A percentile compares a stretch with the other conserved stretches of the same genome.
phyloP scores from a whole-genome alignment of 1,140 invertebrate species.

The Dinothrombium tinctorium region DNA sequence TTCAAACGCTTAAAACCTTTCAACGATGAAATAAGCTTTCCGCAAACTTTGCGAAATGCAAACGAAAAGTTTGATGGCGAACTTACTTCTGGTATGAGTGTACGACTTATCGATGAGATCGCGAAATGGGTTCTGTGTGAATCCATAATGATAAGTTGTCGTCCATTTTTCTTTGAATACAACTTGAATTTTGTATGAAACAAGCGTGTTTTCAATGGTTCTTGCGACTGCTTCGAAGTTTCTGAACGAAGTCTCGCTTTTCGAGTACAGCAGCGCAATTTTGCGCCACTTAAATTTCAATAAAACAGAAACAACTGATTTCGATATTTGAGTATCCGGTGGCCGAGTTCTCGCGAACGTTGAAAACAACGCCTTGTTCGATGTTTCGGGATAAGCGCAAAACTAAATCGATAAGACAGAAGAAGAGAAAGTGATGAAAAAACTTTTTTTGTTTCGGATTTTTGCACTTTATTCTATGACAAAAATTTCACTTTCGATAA shows the following conservation, averaged over 20 bases:
- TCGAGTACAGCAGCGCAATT: conserved; percentile 41
- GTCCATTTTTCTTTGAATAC: conserved; percentile 38
- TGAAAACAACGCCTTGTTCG: conserved; percentile 59
- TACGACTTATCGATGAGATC: conserved; percentile 48
- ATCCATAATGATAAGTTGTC: conserved; percentile 48
- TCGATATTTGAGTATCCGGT: conserved; percentile 72
- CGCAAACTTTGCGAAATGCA: too few relatives aligned
- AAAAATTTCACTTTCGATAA: too few relatives aligned
- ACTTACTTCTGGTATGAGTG: conserved; percentile 51
- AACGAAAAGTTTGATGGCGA: too few relatives aligned
- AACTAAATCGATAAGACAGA: conserved; percentile 33
- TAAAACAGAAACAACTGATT: conserved; percentile 55
- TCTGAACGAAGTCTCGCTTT: conserved; percentile 30
- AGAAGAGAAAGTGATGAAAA: conserved; percentile 16
- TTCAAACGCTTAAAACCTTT: too few relatives aligned
- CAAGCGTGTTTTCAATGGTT: conserved; percentile 40
- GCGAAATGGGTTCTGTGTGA: conserved; percentile 45
- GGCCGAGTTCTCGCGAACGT: conserved; percentile 79
- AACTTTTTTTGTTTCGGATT: too few relatives aligned
- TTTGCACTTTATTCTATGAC: too few relatives aligned
- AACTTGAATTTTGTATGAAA: conserved; percentile 38
- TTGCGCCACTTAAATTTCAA: conserved; percentile 34
- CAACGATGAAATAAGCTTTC: too few relatives aligned
- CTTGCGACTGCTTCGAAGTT: conserved; percentile 42
- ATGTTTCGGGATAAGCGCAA: conserved; percentile 57